Evolutionary conservation across 2,797 vertebrate genomes (phyloP), one percentile per base, ranked within the genome.

Genomic region (Lophotriccus pileatus): DNA sequence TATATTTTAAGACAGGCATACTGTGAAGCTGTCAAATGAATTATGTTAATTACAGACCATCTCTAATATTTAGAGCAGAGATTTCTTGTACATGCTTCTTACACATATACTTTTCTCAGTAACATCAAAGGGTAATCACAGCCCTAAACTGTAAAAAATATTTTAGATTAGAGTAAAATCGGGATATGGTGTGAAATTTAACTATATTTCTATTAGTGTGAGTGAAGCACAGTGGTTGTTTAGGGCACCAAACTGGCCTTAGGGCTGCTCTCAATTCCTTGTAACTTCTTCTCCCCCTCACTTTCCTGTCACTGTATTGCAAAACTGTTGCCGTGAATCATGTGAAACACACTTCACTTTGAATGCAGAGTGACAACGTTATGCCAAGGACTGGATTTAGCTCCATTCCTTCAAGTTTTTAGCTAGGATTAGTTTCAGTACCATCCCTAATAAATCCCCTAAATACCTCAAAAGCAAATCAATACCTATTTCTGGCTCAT

Each of bases 31-130:
- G 93, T 95, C 95, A 94, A 95, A 89, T 2, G 22, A 89, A 96
- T 96, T 94, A 95, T 76, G 93, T 41, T 95, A 96, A 96, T 96
- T 94, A 81, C 46, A 93, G 87, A 86, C 95, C 87, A 90, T 73
- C 53, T 79, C 75, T 94, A 84, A 95, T 95, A 88, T 94, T 91
- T 68, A 75, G n/a, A 93, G 91, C 68, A 85, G 90, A 72, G 41
- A 62, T 88, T 88, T 75, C 85, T 84, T 14, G 1, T 58, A 70
- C 30, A 5, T 70, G 25, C n/a, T 70, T 72, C 53, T 92, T 84
- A 81, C 2, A 84, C 4, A 59, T 7, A 23, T 6, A 37, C 10
- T 43, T 83, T 62, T 23, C 58, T 81, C 22, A 10, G 46, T 41
- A 84, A 94, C 91, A 94, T 90, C 87, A 96, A 95, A 95, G 85